These are phyloP conservation scores for Chinchilla lanigera DNA, from an alignment of 2,113 vertebrate genomes.

Conservation along the genomic window DNA sequence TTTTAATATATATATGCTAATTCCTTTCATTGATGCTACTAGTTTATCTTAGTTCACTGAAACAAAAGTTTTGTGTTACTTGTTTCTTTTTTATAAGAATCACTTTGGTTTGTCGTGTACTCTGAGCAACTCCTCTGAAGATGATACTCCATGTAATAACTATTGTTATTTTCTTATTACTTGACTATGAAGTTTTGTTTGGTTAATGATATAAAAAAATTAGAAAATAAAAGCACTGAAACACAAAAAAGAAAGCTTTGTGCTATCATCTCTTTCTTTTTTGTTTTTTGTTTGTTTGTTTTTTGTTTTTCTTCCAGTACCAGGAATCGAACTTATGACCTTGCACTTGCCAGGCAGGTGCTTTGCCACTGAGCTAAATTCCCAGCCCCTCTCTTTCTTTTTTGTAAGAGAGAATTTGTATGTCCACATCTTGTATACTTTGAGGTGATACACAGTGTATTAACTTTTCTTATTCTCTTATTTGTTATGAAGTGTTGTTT, in stretches of 20 bases:
- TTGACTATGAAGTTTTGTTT: background rate
- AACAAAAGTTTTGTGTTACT: background rate
- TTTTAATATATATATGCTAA: background rate
- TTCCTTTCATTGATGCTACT: background rate
- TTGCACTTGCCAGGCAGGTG: too few relatives aligned
- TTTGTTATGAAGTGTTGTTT: background rate
- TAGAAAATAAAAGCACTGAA: background rate
- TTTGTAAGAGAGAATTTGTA: background rate
- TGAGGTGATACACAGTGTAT: background rate
- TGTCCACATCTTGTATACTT: background rate
- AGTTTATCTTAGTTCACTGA: background rate
- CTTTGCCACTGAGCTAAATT: too few relatives aligned
- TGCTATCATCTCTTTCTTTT: background rate
- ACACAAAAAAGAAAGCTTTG: background rate
- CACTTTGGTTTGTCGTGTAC: background rate
- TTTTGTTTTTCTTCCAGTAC: too few relatives aligned
- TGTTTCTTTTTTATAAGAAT: background rate
- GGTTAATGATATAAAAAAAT: background rate
- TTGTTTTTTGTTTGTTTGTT: too few relatives aligned
- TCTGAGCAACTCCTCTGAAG: background rate
- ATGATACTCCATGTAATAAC: background rate
- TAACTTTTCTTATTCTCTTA: background rate
- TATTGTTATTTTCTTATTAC: background rate
- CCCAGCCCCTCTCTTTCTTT: background rate
- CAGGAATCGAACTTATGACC: too few relatives aligned